Evolutionary conservation across 2,113 vertebrate species (phyloP).

Genomic region (human): GRCh38 chr15:70470001-70470500

Average conservation of each 20-base stretch:
- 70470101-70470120: not conserved
- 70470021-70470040: too few species aligned
- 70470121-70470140: not conserved
- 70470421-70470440: accelerated
- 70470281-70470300: not conserved
- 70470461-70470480: not conserved
- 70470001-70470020: not conserved
- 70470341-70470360: not conserved
- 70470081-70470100: accelerated
- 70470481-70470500: accelerated
- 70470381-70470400: not conserved
- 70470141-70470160: not conserved
- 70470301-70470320: not conserved
- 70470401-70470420: accelerated
- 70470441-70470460: not conserved
- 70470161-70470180: not conserved
- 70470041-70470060: not conserved
- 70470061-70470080: not conserved
- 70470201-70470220: accelerated
- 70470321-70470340: not conserved
- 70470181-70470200: not conserved
- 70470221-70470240: not conserved
- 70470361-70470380: accelerated
- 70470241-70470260: not conserved
- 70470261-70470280: not conserved